Base-by-base conservation (phyloP, 2,113 vertebrate species). In the Cyanoderma ruficeps region DNA sequence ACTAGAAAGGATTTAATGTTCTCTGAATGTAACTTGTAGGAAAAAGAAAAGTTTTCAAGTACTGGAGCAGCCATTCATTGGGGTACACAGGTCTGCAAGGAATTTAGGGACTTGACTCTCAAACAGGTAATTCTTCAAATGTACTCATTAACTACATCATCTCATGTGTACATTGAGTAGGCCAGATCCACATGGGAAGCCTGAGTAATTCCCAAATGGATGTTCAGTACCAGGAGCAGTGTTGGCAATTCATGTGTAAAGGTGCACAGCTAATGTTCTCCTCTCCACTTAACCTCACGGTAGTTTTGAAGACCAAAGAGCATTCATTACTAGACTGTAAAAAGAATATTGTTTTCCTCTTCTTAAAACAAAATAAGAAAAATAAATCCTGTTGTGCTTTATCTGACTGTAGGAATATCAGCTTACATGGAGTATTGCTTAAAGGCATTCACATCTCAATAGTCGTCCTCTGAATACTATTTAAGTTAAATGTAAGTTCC, bases 221-320 rank as follows among this genome's bases (percentile, higher is more conserved):
- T 46, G n/a, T 24, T 92, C 47, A 24, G 9, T 30, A 81, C 27
- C 22, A 63, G 41, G 15, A 76, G 24, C 0, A 46, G 31, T n/a
- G 44, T 30, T 56, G 68, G 31, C 11, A 83, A 37, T 42, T 57
- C n/a, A 24, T 44, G 6, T 59, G 15, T 25, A 31, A 90, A 89
- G 13, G n/a, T 65, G 8, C 5, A 1, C 23, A 27, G 15, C 15
- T 68, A 80, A 90, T 23, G 24, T 88, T 64, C 27, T 57, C 6
- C 20, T 87, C 44, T 60, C 41, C 27, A 33, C 9, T 19, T 53
- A 67, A 75, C 18, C 7, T 80, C 44, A 30, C 0, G 0, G 33
- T n/a, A 44, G 13, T 71, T 91, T 89, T 59, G 30, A 90, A 81
- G 55, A 81, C 9, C 22, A 56, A 81, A 46, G 9, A 83, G 6